A percentile compares a stretch with the other conserved stretches of the same genome.
Evolutionary conservation across 1,140 invertebrate genomes (phyloP).

Genomic region (Meteorus sp.): DNA sequence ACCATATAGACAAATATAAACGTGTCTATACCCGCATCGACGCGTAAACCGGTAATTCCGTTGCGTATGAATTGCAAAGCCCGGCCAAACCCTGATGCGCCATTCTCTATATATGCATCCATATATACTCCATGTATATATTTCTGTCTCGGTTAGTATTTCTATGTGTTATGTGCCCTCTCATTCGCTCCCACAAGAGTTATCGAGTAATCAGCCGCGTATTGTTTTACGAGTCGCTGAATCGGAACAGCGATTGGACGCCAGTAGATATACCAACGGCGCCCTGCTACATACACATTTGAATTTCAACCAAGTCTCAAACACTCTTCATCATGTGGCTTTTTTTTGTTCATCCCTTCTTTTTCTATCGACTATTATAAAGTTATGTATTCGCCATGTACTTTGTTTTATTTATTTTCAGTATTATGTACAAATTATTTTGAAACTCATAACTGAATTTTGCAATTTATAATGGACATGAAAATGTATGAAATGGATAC

Average conservation of each 20-base stretch:
- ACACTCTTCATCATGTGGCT: slow-evolving; percentile 11
- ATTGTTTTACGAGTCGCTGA: slow-evolving; percentile 57
- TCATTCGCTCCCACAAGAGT: slow-evolving; percentile 25
- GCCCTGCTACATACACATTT: slow-evolving; percentile 17
- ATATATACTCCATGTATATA: no score
- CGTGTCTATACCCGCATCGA: slow-evolving; percentile 22
- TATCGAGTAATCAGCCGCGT: slow-evolving; percentile 56
- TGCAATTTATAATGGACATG: no score
- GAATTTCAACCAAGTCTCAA: slow-evolving; percentile 17
- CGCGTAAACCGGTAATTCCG: slow-evolving; percentile 34
- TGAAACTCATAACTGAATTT: no score
- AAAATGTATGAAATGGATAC: no score
- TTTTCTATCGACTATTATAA: neutral
- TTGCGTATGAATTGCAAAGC: slow-evolving; percentile 34
- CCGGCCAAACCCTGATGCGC: slow-evolving; percentile 15
- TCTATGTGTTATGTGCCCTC: neutral
- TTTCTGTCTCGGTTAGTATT: slow-evolving; percentile 2
- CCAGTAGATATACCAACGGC: no score
- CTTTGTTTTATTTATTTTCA: neutral
- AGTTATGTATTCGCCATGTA: neutral
- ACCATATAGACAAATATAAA: no score
- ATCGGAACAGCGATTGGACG: slow-evolving; percentile 48
- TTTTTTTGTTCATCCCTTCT: no score
- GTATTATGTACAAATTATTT: no score
- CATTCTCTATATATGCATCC: no score